These are phyloP conservation scores for Pristionchus arcanus DNA, from an alignment of 2,888 invertebrate species.

Conservation along the genomic window DNA sequence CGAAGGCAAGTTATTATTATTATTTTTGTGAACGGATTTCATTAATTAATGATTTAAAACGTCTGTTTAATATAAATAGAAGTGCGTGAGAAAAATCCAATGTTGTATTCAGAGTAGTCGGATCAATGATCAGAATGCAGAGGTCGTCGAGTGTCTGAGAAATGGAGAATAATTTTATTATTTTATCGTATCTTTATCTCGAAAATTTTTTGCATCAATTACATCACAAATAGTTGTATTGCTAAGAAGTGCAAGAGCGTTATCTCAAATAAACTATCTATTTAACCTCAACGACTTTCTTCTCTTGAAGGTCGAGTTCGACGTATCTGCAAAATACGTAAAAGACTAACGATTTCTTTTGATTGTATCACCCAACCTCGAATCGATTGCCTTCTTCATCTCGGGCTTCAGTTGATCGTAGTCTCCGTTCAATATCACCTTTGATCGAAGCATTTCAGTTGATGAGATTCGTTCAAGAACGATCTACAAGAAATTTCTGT, in stretches of 20 bases:
- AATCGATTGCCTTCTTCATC: not conserved
- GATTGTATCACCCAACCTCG: not conserved
- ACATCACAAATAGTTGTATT: too few relatives aligned
- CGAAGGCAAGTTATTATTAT: not conserved
- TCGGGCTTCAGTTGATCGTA: not conserved
- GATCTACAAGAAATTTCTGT: not conserved
- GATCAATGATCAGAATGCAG: not conserved
- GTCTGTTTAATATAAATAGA: too few relatives aligned
- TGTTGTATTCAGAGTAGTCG: not conserved
- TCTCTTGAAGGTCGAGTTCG: constrained; percentile 8
- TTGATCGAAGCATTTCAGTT: not conserved
- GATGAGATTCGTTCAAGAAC: constrained; percentile 2
- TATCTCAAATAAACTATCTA: not conserved
- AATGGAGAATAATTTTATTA: not conserved
- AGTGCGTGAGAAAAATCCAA: too few relatives aligned
- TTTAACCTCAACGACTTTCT: not conserved
- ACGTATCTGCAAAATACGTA: not conserved
- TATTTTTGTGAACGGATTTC: too few relatives aligned
- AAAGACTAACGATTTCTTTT: not conserved
- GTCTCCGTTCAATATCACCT: not conserved
- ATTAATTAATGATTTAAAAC: too few relatives aligned
- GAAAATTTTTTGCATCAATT: not conserved
- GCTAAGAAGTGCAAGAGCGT: not conserved
- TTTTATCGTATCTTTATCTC: not conserved
- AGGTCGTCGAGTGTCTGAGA: not conserved